phyloP scores from a whole-genome alignment of 2,797 vertebrate genomes.

The Lindbergichthys nudifrons region DNA sequence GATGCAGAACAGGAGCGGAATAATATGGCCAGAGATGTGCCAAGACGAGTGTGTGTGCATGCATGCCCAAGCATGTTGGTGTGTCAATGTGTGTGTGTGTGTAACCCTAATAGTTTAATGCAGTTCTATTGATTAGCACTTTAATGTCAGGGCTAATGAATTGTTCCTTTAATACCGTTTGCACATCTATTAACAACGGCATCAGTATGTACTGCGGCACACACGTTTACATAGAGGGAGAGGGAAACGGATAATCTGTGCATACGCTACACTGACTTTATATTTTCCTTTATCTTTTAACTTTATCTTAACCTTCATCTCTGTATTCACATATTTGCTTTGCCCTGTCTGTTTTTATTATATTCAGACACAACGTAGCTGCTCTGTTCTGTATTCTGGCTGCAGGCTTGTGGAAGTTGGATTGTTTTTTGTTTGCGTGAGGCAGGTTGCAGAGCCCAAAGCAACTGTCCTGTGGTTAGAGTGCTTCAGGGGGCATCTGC shows the following conservation, averaged over 20 bases:
- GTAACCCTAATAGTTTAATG: constrained; percentile 86
- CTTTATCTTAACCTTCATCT: constrained; percentile 18
- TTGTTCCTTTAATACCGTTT: constrained; percentile 86
- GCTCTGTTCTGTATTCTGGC: constrained; percentile 18
- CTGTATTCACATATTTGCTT: constrained; percentile 31
- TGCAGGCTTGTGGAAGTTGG: constrained; percentile 24
- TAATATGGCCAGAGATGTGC: constrained; percentile 68
- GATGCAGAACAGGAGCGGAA: constrained; percentile 59
- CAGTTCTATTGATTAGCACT: constrained; percentile 87
- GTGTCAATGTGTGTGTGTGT: constrained; percentile 61
- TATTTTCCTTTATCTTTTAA: constrained; percentile 25
- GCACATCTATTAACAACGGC: constrained; percentile 80
- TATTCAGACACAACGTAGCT: constrained; percentile 29
- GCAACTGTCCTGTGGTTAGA: constrained; percentile 25
- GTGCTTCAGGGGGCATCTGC: constrained; percentile 55
- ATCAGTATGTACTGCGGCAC: constrained; percentile 69
- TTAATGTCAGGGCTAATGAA: constrained; percentile 86
- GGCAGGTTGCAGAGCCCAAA: constrained; percentile 46
- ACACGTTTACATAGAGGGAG: constrained; percentile 31
- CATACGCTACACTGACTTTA: constrained; percentile 9
- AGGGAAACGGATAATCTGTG: constrained; percentile 31
- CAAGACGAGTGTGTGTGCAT: constrained; percentile 35
- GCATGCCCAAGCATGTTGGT: constrained; percentile 47
- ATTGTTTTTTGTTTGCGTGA: constrained; percentile 54
- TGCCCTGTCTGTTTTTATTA: constrained; percentile 36